These are phyloP conservation scores for Drosophila willistoni DNA, from an alignment of 1,140 invertebrate genomes.

Conservation along the genomic window DNA sequence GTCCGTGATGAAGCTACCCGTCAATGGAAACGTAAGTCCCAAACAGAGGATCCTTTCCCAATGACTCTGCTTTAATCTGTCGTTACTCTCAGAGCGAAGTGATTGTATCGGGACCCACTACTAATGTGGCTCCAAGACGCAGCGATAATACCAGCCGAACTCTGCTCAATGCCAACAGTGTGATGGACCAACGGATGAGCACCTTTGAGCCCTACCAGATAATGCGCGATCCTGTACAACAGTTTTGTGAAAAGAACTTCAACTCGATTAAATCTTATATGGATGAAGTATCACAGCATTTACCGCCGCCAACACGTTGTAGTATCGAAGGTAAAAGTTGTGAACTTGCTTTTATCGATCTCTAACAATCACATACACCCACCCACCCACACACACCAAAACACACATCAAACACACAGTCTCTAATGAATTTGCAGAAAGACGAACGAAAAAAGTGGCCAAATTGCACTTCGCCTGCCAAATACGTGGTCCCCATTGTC, in stretches of 20 bases:
- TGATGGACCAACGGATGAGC: constrained; percentile 89
- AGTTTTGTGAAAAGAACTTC: constrained; percentile 97
- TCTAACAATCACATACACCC: constrained; percentile 22
- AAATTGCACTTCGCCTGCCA: constrained; percentile 96
- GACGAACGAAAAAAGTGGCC: constrained; percentile 92
- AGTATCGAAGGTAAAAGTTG: constrained; percentile 91
- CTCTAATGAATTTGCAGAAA: constrained; percentile 86
- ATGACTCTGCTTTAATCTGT: neutral
- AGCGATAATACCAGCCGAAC: constrained; percentile 89
- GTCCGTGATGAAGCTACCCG: constrained; percentile 80
- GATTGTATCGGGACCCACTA: constrained; percentile 84
- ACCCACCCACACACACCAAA: constrained; percentile 4
- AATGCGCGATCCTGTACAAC: constrained; percentile 94
- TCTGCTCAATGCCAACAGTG: constrained; percentile 86
- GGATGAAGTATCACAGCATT: constrained; percentile 91
- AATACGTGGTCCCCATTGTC: constrained; percentile 92
- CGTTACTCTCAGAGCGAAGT: constrained; percentile 65
- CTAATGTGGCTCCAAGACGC: constrained; percentile 86
- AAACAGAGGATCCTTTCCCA: too few species aligned
- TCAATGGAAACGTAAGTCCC: constrained; percentile 73
- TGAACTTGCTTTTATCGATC: constrained; percentile 22
- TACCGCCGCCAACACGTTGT: constrained; percentile 95
- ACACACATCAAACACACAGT: constrained; percentile 54
- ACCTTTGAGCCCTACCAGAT: constrained; percentile 93
- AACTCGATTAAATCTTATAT: constrained; percentile 95